Conservation (phyloP, 2,888 invertebrate genomes). For the Drosophila anomelani region DNA sequence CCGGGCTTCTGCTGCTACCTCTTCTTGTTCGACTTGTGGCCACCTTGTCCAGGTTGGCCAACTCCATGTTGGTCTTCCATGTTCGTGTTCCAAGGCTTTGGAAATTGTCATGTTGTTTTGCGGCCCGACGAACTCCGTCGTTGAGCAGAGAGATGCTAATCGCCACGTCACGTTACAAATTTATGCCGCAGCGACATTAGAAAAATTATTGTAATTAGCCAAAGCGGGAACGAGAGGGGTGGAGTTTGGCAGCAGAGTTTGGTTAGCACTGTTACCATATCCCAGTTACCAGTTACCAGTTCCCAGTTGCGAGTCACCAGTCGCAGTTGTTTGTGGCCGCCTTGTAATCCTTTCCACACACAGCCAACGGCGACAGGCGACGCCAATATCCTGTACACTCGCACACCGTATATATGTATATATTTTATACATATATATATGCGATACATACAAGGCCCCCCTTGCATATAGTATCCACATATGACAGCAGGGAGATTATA, state of each 20-base stretch:
- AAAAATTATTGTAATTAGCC: constrained; percentile 76
- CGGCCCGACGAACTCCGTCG: constrained; percentile 33
- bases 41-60: constrained; percentile 38
- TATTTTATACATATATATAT: not conserved
- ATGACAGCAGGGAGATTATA: constrained; percentile 72
- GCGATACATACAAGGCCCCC: not conserved
- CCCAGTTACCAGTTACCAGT: constrained; percentile 1
- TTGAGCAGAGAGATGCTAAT: constrained; percentile 65
- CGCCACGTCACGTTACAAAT: constrained; percentile 74
- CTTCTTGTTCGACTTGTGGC: constrained; percentile 27
- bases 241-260: constrained; percentile 25
- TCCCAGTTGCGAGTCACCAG: constrained; percentile 24
- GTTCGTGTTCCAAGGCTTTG: constrained; percentile 68
- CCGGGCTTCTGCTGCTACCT: constrained; percentile 5
- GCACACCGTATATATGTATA: constrained; percentile 5
- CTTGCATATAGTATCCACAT: constrained; percentile 45
- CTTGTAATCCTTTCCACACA: constrained; percentile 75
- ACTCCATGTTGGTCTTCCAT: constrained; percentile 55
- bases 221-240: constrained; percentile 40
- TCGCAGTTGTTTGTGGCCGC: constrained; percentile 65
- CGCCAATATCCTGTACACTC: constrained; percentile 69
- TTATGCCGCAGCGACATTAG: constrained; percentile 72
- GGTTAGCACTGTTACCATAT: constrained; percentile 4
- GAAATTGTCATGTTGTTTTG: constrained; percentile 75
- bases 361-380: constrained; percentile 64